A percentile compares a stretch with the other conserved stretches of the same genome.
These are phyloP conservation scores for Platynereis dumerilii DNA, from an alignment of 2,888 invertebrate species.

Conservation along the genomic window DNA sequence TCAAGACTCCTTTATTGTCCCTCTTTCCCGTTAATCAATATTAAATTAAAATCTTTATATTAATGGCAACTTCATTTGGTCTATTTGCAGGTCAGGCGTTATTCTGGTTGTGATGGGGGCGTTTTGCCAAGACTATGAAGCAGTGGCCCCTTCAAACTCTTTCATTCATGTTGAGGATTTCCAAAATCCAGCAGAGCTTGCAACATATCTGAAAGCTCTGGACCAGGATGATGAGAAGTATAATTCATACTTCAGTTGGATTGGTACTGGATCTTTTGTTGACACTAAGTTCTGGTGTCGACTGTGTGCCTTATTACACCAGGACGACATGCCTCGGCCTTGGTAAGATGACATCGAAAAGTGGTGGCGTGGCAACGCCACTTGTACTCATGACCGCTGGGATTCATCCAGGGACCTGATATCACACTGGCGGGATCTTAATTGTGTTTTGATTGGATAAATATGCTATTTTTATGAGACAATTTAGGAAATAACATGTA, in stretches of 20 bases:
- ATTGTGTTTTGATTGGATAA: background rate
- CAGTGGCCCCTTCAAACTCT: conserved; percentile 85
- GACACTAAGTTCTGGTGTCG: conserved; percentile 95
- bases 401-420: conserved; percentile 6
- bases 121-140: conserved; percentile 45
- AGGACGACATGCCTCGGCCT: conserved; percentile 18
- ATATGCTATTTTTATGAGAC: background rate
- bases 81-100: conserved; percentile 35
- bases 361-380: conserved; percentile 33
- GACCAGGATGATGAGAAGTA: conserved; percentile 88
- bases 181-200: conserved; percentile 83
- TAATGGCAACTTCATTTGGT: no score
- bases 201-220: conserved; percentile 82
- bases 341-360: conserved; percentile 25
- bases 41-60: no score
- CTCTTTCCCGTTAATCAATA: no score
- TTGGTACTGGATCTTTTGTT: conserved; percentile 93
- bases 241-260: conserved; percentile 94
- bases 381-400: conserved; percentile 23
- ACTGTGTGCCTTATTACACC: conserved; percentile 72
- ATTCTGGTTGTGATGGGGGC: conserved; percentile 40
- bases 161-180: conserved; percentile 97
- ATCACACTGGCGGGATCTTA: conserved; percentile 11
- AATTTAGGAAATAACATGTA: no score
- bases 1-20: no score